Evolutionary conservation across 30 jellyfish, hydroid and myxozoan species (phyloP), one percentile per base, ranked within the genome.

Genomic region (Aurelia aurita complex sp. Pacific): DNA sequence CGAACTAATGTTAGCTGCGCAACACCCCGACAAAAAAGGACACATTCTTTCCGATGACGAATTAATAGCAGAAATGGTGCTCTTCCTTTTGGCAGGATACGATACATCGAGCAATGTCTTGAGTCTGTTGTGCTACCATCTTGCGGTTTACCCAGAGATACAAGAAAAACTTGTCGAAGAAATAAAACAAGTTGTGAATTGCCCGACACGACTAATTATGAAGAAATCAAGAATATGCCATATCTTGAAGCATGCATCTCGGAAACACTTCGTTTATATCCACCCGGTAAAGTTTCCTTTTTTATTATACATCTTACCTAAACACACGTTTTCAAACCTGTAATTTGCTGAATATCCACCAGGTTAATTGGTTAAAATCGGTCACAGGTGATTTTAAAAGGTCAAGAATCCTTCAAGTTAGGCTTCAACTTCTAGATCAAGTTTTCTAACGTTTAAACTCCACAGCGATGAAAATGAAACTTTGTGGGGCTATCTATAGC

Each of bases 241-340:
- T 88, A 88, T 74, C 69, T 88, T 63, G 96, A 88, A 19, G 96
- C 96, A 3, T 82, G 83, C 81, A 79, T 88, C 29, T 71, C 79
- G 11, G 96, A 88, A 67, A 79, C 90, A 8, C 85, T 79, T 17
- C 88, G 96, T 11, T 53, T 88, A 52, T 88, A 88, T 54, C 91
- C 96, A 0, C 88, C 94, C 51, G 88, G 94, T 85, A 82, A 40
- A 9, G 4, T 40, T 40, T 9, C 52, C 6, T 40, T 40, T 1
- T 1, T 3, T 40, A 2, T 40, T 23, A 23, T 23, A 23, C 29
- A 23, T 23, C 29, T 23, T 23, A 23, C 29, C 29, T 23, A 23
- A 23, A 23, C 29, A 23, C 29, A 23, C 29, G 29, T 23, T 23
- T 23, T 23, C 29, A 23, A 23, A 23, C 29, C 29, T 23, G 29